These are phyloP conservation scores for Sinella curviseta DNA, from an alignment of 1,140 invertebrate species.

Conservation along the genomic window DNA sequence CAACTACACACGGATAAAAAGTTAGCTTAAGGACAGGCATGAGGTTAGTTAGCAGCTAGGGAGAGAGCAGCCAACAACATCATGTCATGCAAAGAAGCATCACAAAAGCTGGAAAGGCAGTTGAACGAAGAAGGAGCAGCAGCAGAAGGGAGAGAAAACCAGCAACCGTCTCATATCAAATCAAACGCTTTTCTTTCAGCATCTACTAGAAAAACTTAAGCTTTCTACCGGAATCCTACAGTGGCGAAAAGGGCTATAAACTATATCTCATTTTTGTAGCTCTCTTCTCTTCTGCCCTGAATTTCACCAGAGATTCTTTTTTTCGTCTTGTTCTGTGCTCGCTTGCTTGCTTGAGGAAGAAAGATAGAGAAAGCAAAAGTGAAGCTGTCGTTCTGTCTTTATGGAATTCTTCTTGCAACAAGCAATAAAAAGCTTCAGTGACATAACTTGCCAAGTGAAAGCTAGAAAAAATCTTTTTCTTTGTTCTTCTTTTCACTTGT, in stretches of 20 bases:
- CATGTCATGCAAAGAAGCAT: not conserved
- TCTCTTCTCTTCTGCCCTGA: not conserved
- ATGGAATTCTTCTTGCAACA: not conserved
- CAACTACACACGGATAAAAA: not conserved
- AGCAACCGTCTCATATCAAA: not conserved
- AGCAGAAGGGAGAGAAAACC: too few species aligned
- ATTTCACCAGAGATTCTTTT: not conserved
- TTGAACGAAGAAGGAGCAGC: not conserved
- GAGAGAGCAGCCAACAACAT: constrained; percentile 12
- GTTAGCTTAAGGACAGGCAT: not conserved
- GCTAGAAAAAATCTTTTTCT: not conserved
- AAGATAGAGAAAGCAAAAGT: not conserved
- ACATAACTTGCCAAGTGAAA: not conserved
- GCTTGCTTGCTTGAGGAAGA: not conserved
- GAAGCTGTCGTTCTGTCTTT: not conserved
- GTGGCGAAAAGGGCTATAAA: not conserved
- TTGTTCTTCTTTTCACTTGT: not conserved
- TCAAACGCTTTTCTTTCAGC: not conserved
- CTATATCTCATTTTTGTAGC: not conserved
- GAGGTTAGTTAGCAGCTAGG: constrained; percentile 18
- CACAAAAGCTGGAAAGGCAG: constrained; percentile 6
- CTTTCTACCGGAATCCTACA: not conserved
- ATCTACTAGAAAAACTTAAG: too few species aligned
- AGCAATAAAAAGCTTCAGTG: not conserved
- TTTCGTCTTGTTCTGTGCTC: too few species aligned